Evolutionary conservation across 2,113 vertebrate genomes (phyloP).

Genomic region (Hiodon alosoides): DNA sequence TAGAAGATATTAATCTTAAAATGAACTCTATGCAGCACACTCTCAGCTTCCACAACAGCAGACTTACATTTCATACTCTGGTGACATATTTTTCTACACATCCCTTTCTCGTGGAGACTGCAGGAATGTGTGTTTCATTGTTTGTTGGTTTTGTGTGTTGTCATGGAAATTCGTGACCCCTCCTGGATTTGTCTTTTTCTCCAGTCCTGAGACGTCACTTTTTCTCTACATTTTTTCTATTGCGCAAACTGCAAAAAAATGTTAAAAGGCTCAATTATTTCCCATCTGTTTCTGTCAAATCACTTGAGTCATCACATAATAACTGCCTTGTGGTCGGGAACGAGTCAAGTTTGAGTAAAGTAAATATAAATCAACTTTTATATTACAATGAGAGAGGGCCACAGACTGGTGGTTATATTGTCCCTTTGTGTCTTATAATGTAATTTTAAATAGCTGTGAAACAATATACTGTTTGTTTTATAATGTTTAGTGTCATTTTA

Average conservation of each 20-base stretch:
- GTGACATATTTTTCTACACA: neutral
- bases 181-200: neutral
- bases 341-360: neutral
- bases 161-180: constrained; percentile 12
- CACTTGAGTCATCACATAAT: neutral
- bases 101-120: neutral
- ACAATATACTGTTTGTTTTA: neutral
- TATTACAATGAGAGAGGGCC: neutral
- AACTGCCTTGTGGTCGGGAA: neutral
- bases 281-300: neutral
- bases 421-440: no score
- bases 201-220: neutral
- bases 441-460: neutral
- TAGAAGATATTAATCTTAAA: neutral
- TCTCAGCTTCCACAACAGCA: neutral
- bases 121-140: neutral
- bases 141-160: constrained; percentile 11
- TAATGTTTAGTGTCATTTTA: neutral
- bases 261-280: neutral
- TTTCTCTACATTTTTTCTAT: neutral
- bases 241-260: neutral
- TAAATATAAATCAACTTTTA: neutral
- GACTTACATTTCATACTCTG: neutral
- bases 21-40: neutral
- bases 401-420: neutral